A percentile compares a stretch with the other conserved stretches of the same genome.
Conservation (phyloP, 1,140 invertebrate species). For the Aethina tumida region DNA sequence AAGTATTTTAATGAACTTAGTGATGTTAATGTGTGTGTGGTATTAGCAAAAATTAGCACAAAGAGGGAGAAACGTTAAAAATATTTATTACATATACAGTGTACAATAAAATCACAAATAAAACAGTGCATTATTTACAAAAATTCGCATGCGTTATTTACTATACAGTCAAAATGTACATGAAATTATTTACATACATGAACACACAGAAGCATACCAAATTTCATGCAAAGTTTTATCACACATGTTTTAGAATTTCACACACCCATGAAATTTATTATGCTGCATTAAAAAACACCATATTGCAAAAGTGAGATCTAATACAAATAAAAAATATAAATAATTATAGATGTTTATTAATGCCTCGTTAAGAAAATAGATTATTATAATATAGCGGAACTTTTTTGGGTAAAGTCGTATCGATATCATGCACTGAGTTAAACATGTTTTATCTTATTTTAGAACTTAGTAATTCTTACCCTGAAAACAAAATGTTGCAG, state of each 20-base stretch:
- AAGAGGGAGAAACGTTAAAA: slow-evolving; percentile 7
- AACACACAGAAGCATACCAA: slow-evolving; percentile 11
- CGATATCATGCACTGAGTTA: no score
- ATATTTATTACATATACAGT: background rate
- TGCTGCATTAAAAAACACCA: slow-evolving; percentile 4
- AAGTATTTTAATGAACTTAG: no score
- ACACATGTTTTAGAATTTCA: background rate
- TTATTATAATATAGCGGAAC: no score
- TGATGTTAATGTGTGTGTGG: no score
- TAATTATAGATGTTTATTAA: no score
- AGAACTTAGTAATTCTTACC: no score
- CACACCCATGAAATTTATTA: slow-evolving; percentile 12
- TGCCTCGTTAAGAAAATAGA: no score
- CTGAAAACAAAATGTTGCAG: no score
- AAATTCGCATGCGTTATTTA: slow-evolving; percentile 4
- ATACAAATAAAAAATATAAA: slow-evolving; percentile 7
- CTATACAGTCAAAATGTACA: slow-evolving; percentile 7
- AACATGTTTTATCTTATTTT: no score
- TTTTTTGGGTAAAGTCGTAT: no score
- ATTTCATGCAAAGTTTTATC: slow-evolving; percentile 8
- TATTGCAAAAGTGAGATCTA: no score
- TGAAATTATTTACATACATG: slow-evolving; percentile 8
- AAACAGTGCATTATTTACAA: slow-evolving; percentile 8
- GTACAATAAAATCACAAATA: background rate
- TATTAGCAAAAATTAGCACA: slow-evolving; percentile 12